A percentile compares a stretch with the other conserved stretches of the same genome.
phyloP scores from a whole-genome alignment of 2,797 vertebrate genomes.

The Bryconaethiops microstoma region DNA sequence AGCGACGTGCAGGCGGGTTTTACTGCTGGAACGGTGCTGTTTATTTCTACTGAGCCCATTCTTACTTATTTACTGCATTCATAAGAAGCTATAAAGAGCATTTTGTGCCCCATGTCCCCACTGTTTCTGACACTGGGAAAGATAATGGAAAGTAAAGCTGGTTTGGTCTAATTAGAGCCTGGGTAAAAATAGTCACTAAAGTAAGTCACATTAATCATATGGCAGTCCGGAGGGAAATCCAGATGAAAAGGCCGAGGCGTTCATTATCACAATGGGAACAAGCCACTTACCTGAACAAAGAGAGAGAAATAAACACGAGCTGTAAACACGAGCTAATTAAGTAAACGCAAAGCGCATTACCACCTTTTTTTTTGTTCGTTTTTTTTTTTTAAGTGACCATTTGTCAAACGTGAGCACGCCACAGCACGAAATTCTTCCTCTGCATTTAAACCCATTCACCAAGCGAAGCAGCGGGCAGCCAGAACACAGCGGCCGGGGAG shows the following conservation, averaged over 20 bases:
- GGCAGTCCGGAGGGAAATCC: background rate
- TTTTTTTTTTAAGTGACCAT: too few species aligned
- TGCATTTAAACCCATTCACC: too few species aligned
- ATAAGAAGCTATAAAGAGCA: background rate
- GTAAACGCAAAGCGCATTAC: background rate
- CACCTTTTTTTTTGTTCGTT: too few species aligned
- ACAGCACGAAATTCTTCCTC: too few species aligned
- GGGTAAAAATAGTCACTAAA: constrained; percentile 18
- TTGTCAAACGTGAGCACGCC: too few species aligned
- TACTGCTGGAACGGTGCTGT: background rate
- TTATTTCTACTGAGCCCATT: background rate
- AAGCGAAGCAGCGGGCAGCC: too few species aligned
- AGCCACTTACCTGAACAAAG: background rate
- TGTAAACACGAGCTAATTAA: background rate
- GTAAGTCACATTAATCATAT: constrained; percentile 25
- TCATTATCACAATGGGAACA: background rate
- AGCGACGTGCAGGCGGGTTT: too few species aligned
- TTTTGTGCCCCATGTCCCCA: background rate
- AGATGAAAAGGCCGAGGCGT: background rate
- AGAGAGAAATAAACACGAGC: background rate
- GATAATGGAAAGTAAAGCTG: background rate
- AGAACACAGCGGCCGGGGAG: too few species aligned
- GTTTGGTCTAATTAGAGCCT: constrained; percentile 12
- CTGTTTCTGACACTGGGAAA: background rate
- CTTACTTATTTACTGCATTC: background rate